A percentile compares a stretch with the other conserved stretches of the same genome.
These are phyloP conservation scores for Tricholauxania praeusta DNA, from an alignment of 2,888 invertebrate species.

Conservation along the genomic window DNA sequence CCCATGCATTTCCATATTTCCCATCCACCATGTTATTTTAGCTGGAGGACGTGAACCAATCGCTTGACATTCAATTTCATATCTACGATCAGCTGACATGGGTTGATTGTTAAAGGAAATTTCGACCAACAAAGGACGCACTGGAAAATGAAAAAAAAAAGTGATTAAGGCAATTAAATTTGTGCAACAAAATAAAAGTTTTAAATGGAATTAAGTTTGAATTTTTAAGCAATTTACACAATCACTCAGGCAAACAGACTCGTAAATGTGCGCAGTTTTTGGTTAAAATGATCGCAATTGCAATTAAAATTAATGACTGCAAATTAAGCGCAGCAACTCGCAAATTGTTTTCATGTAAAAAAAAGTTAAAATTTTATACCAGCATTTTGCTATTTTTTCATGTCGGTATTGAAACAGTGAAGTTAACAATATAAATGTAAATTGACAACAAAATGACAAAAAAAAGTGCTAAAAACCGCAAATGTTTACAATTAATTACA, in stretches of 20 bases:
- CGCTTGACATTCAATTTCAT: slow-evolving; percentile 85
- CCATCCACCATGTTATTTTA: slow-evolving; percentile 87
- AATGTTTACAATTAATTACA: not conserved
- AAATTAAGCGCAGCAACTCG: not conserved
- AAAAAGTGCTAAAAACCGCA: not conserved
- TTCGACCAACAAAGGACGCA: slow-evolving; percentile 83
- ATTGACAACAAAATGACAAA: not conserved
- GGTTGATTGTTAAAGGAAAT: slow-evolving; percentile 85
- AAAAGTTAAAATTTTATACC: not conserved
- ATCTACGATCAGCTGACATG: slow-evolving; percentile 84
- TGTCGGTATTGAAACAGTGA: not conserved
- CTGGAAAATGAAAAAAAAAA: slow-evolving; percentile 68
- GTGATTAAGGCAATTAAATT: not conserved
- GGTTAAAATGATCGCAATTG: not conserved
- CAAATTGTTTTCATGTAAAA: not conserved
- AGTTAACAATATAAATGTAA: not conserved
- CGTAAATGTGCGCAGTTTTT: not conserved
- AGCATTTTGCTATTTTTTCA: not conserved
- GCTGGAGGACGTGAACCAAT: slow-evolving; percentile 89
- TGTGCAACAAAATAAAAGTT: too few species aligned
- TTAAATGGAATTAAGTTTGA: too few species aligned
- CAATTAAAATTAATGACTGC: slow-evolving; percentile 10
- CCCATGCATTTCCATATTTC: slow-evolving; percentile 74
- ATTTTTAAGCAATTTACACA: not conserved
- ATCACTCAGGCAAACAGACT: not conserved